Conservation (phyloP, 2,888 invertebrate genomes). For the Pimpla rufipes region DNA sequence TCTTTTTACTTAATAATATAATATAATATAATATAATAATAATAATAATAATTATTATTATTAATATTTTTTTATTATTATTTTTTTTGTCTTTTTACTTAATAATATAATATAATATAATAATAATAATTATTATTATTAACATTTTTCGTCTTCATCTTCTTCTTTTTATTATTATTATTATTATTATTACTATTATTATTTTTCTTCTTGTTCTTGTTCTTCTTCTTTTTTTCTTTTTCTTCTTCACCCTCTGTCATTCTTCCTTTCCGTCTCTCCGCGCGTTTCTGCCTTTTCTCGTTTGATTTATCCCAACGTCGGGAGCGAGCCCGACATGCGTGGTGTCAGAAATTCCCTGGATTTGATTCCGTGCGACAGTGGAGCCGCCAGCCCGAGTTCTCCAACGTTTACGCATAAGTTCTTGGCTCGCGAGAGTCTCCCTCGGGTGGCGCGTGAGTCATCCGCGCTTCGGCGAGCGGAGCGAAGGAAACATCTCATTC, state of each 20-base stretch:
- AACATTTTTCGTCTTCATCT: too few relatives aligned
- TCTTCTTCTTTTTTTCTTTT: neutral
- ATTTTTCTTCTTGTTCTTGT: too few relatives aligned
- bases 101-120: too few relatives aligned
- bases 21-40: too few relatives aligned
- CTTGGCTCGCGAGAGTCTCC: neutral
- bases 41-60: too few relatives aligned
- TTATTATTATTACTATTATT: too few relatives aligned
- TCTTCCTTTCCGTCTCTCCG: neutral
- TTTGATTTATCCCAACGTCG: neutral
- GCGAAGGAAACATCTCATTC: slow-evolving; percentile 12
- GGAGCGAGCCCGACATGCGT: neutral
- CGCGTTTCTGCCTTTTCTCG: neutral
- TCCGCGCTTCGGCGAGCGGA: neutral
- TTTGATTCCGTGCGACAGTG: neutral
- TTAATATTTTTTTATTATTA: too few relatives aligned
- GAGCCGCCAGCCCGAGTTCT: neutral
- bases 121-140: too few relatives aligned
- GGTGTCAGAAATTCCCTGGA: neutral
- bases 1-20: too few relatives aligned
- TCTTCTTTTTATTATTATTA: too few relatives aligned
- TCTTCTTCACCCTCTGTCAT: neutral
- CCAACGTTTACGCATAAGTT: neutral
- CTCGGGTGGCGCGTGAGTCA: slow-evolving; percentile 2
- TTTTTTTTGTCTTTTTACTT: too few relatives aligned